Base-by-base conservation (phyloP, 2,113 vertebrate genomes). In the Brachypteracias leptosomus region DNA sequence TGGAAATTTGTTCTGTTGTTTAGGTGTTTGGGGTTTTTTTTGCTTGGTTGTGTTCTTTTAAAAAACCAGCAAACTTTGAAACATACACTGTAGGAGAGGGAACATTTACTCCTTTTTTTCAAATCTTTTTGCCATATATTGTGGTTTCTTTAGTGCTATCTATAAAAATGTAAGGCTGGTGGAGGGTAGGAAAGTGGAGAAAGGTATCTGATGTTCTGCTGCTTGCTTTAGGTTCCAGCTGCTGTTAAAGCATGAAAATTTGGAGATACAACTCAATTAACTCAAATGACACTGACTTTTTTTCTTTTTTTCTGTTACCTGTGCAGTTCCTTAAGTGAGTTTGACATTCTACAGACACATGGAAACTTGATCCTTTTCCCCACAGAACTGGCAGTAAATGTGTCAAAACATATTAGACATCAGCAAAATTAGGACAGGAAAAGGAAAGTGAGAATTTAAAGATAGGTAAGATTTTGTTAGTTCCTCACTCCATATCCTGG, bases 331-430 rank as follows among this genome's bases (percentile, higher is more conserved):
- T 89, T 77, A 63, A 70, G 40, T 61, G 55, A 66, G 46, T 70
- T 24, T 28, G 10, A 10, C 40, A 57, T 77, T 86, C 68, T 83
- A 55, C 19, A 77, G 44, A 49, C 17, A n/a, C 0, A 0, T 31
- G 21, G 24, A 58, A 85, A 67, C 9, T 21, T 15, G 13, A 19
- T 59, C 9, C 2, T 3, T 75, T 91, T 68, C 54, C 44, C 19
- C 26, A 55, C 12, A 74, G 29, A 52, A 8, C 18, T 86, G 62
- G 8, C 35, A 83, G 28, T 25, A 90, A 72, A 80, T 61, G 13
- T 77, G 19, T 57, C 51, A 70, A 42, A 55, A 15, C 8, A 15
- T 17, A 63, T 4, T 65, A 54, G 19, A 28, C 16, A 85, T 67
- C 25, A 79, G 5, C 21, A 83, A 67, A 85, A 24, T 31, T 31